phyloP scores from a whole-genome alignment of 2,888 invertebrate species.

The Lordiphosa andalusiaca region DNA sequence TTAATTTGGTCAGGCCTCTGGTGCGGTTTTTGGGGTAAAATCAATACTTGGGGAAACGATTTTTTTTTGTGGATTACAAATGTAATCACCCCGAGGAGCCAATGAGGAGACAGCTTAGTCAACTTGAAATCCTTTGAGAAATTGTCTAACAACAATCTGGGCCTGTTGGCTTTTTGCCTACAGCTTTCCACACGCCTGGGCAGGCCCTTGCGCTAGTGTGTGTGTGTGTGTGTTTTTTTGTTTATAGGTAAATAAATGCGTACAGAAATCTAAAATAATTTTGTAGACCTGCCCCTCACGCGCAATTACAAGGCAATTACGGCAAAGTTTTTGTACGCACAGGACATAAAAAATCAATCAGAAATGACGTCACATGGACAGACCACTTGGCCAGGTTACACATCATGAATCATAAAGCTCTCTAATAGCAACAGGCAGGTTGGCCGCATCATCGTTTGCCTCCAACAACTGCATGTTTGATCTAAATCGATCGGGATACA shows the following conservation, averaged over 20 bases:
- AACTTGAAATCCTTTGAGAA: slow-evolving; percentile 66
- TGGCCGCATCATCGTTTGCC: too few species aligned
- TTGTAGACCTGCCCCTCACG: slow-evolving; percentile 30
- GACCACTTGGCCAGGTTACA: slow-evolving; percentile 16
- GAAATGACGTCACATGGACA: slow-evolving; percentile 54
- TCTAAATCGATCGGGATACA: too few species aligned
- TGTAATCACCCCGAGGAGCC: slow-evolving; percentile 33
- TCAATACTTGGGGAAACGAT: slow-evolving; percentile 51
- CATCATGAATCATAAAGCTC: slow-evolving; percentile 2
- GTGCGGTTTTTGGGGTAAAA: slow-evolving; percentile 31
- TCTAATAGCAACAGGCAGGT: too few species aligned
- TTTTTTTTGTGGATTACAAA: too few species aligned
- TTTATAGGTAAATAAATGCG: slow-evolving; percentile 11
- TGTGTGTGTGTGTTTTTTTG: slow-evolving; percentile 24
- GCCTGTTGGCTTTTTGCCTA: slow-evolving; percentile 21
- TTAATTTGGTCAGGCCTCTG: slow-evolving; percentile 21
- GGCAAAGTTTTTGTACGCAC: slow-evolving; percentile 35
- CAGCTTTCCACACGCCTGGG: not conserved
- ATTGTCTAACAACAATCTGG: slow-evolving; percentile 40
- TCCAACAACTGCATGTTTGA: too few species aligned
- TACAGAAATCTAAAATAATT: slow-evolving; percentile 16
- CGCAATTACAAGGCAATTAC: slow-evolving; percentile 42
- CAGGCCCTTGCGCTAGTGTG: slow-evolving; percentile 10
- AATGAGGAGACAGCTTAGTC: slow-evolving; percentile 37
- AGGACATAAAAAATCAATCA: slow-evolving; percentile 55